phyloP scores from a whole-genome alignment of 2,888 invertebrate genomes.

The Drosophila birchii region DNA sequence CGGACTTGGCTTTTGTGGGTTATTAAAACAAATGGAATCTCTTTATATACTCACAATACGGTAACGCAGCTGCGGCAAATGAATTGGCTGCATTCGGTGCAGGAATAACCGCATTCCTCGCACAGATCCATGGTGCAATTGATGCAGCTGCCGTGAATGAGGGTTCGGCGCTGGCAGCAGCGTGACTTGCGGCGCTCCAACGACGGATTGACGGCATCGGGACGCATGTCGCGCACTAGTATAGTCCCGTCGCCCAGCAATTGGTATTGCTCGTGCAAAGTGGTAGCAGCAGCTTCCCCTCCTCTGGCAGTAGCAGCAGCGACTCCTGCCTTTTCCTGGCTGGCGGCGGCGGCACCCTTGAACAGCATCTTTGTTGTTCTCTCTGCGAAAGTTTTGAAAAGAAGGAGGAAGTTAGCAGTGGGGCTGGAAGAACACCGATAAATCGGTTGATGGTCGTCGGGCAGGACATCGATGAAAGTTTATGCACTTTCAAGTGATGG shows the following conservation, averaged over 20 bases:
- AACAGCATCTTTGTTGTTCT: constrained; percentile 74
- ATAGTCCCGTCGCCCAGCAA: constrained; percentile 74
- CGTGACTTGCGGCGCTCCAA: constrained; percentile 55
- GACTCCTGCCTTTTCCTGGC: background rate
- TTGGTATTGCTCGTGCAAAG: constrained; percentile 59
- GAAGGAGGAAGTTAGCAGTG: too few species aligned
- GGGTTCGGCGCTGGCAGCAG: constrained; percentile 66
- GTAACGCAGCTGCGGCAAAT: constrained; percentile 76
- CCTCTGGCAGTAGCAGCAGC: too few species aligned
- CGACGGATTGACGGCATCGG: constrained; percentile 53
- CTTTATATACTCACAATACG: constrained; percentile 78
- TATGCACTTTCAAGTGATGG: background rate
- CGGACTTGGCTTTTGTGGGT: background rate
- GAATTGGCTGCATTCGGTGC: constrained; percentile 70
- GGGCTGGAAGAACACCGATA: background rate
- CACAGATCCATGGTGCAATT: constrained; percentile 74
- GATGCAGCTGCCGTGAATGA: constrained; percentile 64
- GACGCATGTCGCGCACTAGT: constrained; percentile 57
- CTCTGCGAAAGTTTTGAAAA: constrained; percentile 45
- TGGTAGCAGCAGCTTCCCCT: constrained; percentile 1
- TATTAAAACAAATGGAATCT: too few species aligned
- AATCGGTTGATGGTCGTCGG: background rate
- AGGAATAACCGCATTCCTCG: constrained; percentile 80
- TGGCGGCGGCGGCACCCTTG: constrained; percentile 63
- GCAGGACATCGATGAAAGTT: background rate